A percentile compares a stretch with the other conserved stretches of the same genome.
Conservation (phyloP, 2,797 vertebrate genomes). For the Mormyrus hasselquistii region DNA sequence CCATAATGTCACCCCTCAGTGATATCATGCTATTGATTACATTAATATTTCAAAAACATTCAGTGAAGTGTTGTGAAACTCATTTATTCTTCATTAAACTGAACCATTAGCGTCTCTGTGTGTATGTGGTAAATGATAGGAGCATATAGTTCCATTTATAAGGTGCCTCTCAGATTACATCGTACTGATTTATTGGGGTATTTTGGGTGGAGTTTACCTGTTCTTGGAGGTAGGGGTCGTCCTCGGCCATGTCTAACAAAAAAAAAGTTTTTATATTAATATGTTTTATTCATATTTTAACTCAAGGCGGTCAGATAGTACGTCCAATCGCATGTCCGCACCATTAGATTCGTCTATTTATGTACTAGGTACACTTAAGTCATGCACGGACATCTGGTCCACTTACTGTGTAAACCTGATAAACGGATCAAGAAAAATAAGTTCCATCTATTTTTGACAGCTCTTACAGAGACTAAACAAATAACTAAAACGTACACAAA, state of each 20-base stretch:
- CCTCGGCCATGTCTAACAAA: conserved; percentile 41
- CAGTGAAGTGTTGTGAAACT: background rate
- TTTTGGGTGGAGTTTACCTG: conserved; percentile 29
- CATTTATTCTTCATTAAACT: background rate
- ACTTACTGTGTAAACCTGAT: background rate
- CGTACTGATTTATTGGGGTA: background rate
- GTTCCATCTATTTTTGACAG: background rate
- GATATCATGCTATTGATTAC: background rate
- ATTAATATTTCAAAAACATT: background rate
- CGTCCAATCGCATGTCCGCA: background rate
- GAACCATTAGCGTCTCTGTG: background rate
- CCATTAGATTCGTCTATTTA: background rate
- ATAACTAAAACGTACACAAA: background rate
- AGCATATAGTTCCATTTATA: background rate
- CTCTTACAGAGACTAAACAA: background rate
- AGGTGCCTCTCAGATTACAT: background rate
- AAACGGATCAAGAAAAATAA: background rate
- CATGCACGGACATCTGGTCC: background rate
- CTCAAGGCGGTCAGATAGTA: background rate
- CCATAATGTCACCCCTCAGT: background rate
- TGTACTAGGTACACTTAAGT: background rate
- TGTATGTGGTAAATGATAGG: background rate
- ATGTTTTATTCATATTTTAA: background rate
- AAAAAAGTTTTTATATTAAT: background rate
- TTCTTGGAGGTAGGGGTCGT: conserved; percentile 33